Evolutionary conservation across 2,797 vertebrate species (phyloP).

Genomic region (Catharus ustulatus): DNA sequence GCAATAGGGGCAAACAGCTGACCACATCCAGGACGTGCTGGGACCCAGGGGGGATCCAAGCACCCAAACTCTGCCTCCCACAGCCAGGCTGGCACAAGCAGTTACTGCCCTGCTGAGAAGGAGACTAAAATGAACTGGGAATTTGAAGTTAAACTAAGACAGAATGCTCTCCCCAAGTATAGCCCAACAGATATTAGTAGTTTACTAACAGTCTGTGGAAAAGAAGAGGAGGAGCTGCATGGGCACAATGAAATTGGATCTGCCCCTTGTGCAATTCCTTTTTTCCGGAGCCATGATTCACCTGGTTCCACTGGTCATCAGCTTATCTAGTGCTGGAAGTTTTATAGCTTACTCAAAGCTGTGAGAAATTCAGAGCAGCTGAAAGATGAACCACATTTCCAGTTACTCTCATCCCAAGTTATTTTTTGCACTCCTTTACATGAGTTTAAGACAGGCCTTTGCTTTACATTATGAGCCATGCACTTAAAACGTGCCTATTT

Average conservation of each 20-base stretch:
- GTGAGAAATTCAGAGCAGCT: neutral
- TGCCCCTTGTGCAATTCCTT: neutral
- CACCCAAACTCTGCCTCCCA: neutral
- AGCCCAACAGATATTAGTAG: neutral
- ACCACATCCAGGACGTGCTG: neutral
- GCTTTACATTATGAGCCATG: neutral
- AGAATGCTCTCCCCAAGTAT: neutral
- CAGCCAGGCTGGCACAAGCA: fast-evolving
- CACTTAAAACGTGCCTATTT: neutral
- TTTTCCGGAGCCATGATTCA: slow-evolving; percentile 27
- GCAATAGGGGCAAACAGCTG: slow-evolving; percentile 45
- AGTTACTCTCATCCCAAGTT: neutral
- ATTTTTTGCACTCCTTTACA: neutral
- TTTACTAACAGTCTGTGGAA: neutral
- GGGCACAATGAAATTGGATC: neutral
- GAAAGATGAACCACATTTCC: neutral
- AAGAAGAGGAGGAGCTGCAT: neutral
- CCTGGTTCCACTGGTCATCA: neutral
- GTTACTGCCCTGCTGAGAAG: fast-evolving
- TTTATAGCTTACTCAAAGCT: slow-evolving; percentile 14
- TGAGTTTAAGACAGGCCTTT: neutral
- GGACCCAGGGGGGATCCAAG: neutral
- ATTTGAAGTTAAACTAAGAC: neutral
- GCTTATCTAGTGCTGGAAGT: neutral
- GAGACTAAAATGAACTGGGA: neutral